Percentiles rank a stretch among this genome's conserved stretches.
Conservation (phyloP, 2,888 invertebrate genomes). For the Melitaea athalia region DNA sequence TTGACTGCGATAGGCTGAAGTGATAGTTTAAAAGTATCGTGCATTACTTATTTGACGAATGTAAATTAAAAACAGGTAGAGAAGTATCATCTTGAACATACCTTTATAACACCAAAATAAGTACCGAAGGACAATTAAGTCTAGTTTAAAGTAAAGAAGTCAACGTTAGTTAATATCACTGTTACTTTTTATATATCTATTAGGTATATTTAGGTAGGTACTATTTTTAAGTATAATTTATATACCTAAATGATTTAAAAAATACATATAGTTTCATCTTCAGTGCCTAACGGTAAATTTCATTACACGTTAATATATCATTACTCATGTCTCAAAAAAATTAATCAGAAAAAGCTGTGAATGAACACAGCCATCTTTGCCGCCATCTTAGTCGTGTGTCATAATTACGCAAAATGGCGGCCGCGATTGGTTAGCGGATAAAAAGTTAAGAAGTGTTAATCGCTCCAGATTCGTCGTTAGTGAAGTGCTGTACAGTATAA, state of each 20-base stretch:
- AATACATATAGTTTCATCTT: conserved; percentile 11
- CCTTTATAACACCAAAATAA: no score
- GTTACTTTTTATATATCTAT: no score
- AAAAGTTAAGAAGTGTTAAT: conserved; percentile 70
- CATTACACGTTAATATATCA: background rate
- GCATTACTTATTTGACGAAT: no score
- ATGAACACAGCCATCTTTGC: conserved; percentile 49
- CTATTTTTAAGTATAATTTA: no score
- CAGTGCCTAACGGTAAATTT: background rate
- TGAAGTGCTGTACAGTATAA: conserved; percentile 71
- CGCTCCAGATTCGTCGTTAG: conserved; percentile 70
- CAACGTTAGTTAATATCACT: no score
- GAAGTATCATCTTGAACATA: no score
- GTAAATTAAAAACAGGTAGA: no score
- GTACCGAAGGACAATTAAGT: no score
- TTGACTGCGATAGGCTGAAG: no score
- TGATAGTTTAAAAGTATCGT: no score
- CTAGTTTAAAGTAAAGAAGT: no score
- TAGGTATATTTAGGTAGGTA: no score
- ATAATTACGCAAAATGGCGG: conserved; percentile 73
- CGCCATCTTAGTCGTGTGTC: conserved; percentile 60
- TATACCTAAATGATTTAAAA: background rate
- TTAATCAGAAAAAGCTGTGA: conserved; percentile 55
- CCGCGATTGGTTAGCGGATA: conserved; percentile 63
- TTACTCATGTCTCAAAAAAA: conserved; percentile 3